Percentiles rank a stretch among this genome's conserved stretches.
These are phyloP conservation scores for Eupithecia tripunctaria DNA, from an alignment of 2,888 invertebrate genomes.

Conservation along the genomic window DNA sequence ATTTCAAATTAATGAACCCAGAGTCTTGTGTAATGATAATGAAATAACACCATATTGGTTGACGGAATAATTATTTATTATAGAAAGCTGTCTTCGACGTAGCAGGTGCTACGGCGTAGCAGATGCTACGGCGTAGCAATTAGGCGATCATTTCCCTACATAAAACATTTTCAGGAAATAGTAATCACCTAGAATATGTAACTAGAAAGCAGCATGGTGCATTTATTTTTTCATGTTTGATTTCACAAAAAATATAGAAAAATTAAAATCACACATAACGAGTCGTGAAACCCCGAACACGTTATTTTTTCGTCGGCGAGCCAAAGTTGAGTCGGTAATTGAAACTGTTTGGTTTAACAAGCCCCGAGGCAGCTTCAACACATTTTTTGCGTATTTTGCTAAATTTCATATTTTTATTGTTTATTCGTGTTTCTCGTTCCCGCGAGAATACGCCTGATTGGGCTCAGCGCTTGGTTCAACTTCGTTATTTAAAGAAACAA, in stretches of 20 bases:
- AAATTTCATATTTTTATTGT: neutral
- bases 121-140: neutral
- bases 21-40: neutral
- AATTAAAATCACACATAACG: neutral
- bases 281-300: neutral
- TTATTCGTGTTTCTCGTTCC: neutral
- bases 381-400: neutral
- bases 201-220: neutral
- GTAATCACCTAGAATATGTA: neutral
- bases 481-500: neutral
- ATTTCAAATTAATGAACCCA: too few species aligned
- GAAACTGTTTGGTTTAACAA: neutral
- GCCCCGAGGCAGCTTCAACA: conserved; percentile 1
- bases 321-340: neutral
- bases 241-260: neutral
- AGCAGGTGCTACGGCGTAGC: neutral
- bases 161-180: neutral
- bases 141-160: neutral
- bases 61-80: neutral
- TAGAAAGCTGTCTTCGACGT: neutral
- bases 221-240: neutral
- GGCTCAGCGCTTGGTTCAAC: neutral
- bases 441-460: neutral
- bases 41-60: too few species aligned
- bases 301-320: neutral